Evolutionary conservation across 2,113 vertebrate genomes (phyloP).

Genomic region (Lasiurus borealis): DNA sequence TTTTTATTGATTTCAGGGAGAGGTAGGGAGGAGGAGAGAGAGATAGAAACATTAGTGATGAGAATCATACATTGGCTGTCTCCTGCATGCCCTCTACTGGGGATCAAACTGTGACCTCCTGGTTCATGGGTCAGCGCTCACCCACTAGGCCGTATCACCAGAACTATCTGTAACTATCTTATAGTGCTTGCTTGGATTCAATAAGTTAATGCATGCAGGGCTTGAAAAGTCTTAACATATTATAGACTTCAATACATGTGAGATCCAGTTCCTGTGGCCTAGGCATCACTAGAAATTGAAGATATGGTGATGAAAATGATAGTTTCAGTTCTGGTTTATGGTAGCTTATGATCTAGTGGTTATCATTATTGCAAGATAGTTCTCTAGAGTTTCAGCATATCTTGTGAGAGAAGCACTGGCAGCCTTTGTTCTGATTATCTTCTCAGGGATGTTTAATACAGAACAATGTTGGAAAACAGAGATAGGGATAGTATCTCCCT

Average conservation of each 20-base stretch:
- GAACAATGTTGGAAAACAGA: not conserved
- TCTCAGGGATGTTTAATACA: not conserved
- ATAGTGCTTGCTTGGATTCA: not conserved
- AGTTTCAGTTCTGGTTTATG: not conserved
- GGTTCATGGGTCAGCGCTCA: too few relatives aligned
- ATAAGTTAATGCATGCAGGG: not conserved
- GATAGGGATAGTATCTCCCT: not conserved
- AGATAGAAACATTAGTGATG: too few relatives aligned
- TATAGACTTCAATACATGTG: not conserved
- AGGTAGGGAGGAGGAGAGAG: too few relatives aligned
- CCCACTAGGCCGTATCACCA: too few relatives aligned
- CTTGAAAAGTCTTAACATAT: not conserved
- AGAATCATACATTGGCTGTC: too few relatives aligned
- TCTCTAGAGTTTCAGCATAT: not conserved
- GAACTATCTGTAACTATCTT: not conserved
- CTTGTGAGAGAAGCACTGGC: not conserved
- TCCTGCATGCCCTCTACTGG: too few relatives aligned
- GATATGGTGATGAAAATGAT: not conserved
- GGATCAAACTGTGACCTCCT: too few relatives aligned
- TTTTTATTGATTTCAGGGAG: too few relatives aligned
- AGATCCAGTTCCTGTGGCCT: not conserved
- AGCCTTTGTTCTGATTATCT: not conserved
- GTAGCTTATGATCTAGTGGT: not conserved
- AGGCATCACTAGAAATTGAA: not conserved
- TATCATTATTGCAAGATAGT: not conserved